Evolutionary conservation across 1,140 invertebrate genomes (phyloP).

Genomic region (Ylistrum balloti): DNA sequence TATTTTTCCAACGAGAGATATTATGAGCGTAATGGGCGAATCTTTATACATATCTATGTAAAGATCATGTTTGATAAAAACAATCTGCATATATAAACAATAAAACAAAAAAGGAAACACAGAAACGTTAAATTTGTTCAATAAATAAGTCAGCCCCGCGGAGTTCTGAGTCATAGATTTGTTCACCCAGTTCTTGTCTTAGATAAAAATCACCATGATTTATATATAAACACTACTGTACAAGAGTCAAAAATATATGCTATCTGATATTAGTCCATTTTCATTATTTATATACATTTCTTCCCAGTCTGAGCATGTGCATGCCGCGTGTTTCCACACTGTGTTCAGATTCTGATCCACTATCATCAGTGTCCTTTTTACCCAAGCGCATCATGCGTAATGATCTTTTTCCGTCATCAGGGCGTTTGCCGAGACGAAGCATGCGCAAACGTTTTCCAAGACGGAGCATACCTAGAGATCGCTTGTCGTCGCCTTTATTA

Average conservation of each 20-base stretch:
- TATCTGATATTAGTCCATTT: background rate
- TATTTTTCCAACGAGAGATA: background rate
- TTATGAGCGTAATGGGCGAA: slow-evolving; percentile 4
- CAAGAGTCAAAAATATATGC: background rate
- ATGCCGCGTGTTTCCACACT: slow-evolving; percentile 55
- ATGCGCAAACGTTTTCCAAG: slow-evolving; percentile 68
- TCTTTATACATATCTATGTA: slow-evolving; percentile 10
- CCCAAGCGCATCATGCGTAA: slow-evolving; percentile 70
- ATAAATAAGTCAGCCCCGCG: slow-evolving; percentile 20
- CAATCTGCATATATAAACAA: slow-evolving; percentile 29
- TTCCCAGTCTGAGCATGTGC: slow-evolving; percentile 68
- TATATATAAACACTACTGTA: slow-evolving; percentile 36
- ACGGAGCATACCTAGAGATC: slow-evolving; percentile 68
- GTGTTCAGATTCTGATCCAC: slow-evolving; percentile 56
- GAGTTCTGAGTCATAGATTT: background rate
- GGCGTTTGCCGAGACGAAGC: slow-evolving; percentile 63
- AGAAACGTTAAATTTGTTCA: background rate
- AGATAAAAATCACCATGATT: slow-evolving; percentile 18
- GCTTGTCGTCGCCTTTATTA: slow-evolving; percentile 50
- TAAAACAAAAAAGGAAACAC: slow-evolving; percentile 25
- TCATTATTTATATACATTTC: slow-evolving; percentile 52
- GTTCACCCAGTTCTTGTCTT: background rate
- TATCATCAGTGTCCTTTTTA: slow-evolving; percentile 65
- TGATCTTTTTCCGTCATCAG: slow-evolving; percentile 57
- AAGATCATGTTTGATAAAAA: slow-evolving; percentile 19